Evolutionary conservation across 1,140 invertebrate genomes (phyloP), one percentile per base, ranked within the genome.

Genomic region (Chymomyza costata): DNA sequence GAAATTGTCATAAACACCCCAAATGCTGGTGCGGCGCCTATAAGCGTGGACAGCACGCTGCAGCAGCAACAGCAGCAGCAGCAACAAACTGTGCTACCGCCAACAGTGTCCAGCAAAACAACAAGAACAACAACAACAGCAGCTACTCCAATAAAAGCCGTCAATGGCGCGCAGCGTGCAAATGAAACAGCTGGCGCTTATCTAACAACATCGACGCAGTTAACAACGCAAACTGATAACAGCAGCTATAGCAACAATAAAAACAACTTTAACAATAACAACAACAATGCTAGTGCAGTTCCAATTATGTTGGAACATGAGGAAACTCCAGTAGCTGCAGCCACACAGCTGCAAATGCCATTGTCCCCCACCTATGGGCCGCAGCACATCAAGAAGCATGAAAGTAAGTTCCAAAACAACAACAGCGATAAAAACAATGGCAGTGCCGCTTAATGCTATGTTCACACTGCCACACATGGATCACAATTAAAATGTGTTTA

Each of bases 141-240:
- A 37, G 28, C 5, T 5, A 6, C 5, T 6, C 7, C 31, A 6
- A 34, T 34, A 28, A 5, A 28, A 10, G 25, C n/a, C n/a, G n/a
- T n/a, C n/a, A n/a, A 28, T 6, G 10, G 25, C 10, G 10, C 51
- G 28, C 43, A 39, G 44, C 25, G 59, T 34, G 31, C 63, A 30
- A 60, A 67, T 47, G 49, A 63, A 80, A 65, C 73, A 80, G 73
- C 67, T 80, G 73, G 63, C 52, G 53, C 73, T 80, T 80, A 80
- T 80, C 73, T 71, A 55, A 63, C 60, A 38, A 58, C 58, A 68
- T 61, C 65, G 65, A 52, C 55, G 52, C 50, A 16, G 52, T 38
- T 34, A 34, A 34, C 5, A 34, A 34, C 54, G 32, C 37, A 48
- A 17, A 50, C 73, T 80, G 73, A 80, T 80, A 80, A 73, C 66